A percentile compares a stretch with the other conserved stretches of the same genome.
phyloP scores from a whole-genome alignment of 1,140 invertebrate species.

The Microplitis demolitor region DNA sequence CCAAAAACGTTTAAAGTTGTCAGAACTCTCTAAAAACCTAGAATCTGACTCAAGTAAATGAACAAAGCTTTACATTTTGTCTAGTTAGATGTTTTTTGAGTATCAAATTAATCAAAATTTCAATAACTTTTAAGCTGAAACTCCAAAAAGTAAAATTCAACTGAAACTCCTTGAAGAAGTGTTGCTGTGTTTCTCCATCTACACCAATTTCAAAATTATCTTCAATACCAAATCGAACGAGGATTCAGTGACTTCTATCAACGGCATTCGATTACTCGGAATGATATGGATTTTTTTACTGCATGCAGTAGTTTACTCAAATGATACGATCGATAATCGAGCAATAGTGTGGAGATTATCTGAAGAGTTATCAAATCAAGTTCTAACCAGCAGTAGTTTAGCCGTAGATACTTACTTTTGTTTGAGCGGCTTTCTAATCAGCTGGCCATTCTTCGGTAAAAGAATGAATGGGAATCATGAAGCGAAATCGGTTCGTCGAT shows the following conservation, averaged over 20 bases:
- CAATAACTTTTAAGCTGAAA: background rate
- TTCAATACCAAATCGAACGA: background rate
- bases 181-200: background rate
- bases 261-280: slow-evolving; percentile 55
- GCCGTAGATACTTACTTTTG: slow-evolving; percentile 63
- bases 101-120: background rate
- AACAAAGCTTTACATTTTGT: background rate
- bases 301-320: slow-evolving; percentile 53
- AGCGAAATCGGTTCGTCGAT: slow-evolving; percentile 35
- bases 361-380: slow-evolving; percentile 46
- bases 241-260: slow-evolving; percentile 46
- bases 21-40: background rate
- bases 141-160: background rate
- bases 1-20: slow-evolving; percentile 30
- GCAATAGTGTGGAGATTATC: slow-evolving; percentile 38
- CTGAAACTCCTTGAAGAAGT: background rate
- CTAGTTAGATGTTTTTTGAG: too few relatives aligned
- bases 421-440: slow-evolving; percentile 57
- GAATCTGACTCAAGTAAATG: background rate
- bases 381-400: slow-evolving; percentile 53
- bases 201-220: background rate
- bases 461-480: slow-evolving; percentile 32
- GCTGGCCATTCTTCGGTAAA: slow-evolving; percentile 52
- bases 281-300: slow-evolving; percentile 59
- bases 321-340: slow-evolving; percentile 44